phyloP scores from a whole-genome alignment of 2,888 invertebrate species.

The Ornithoptera priamus region DNA sequence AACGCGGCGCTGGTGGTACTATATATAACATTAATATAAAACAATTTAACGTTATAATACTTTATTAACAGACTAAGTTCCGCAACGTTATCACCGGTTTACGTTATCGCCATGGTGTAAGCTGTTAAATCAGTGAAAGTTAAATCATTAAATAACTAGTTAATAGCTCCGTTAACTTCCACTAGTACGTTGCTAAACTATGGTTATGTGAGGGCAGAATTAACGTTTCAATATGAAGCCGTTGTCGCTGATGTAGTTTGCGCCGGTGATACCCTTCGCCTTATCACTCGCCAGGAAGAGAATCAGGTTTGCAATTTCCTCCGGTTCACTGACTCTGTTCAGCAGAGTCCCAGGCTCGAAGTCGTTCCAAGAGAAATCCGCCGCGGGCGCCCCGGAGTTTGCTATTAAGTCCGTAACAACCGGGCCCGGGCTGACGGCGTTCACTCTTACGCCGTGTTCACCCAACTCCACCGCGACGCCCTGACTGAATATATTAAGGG shows the following conservation, averaged over 20 bases:
- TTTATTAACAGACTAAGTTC: too few relatives aligned
- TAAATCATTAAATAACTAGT: too few relatives aligned
- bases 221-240: constrained; percentile 28
- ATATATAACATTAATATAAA: too few relatives aligned
- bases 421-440: constrained; percentile 87
- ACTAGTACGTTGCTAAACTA: too few relatives aligned
- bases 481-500: constrained; percentile 85
- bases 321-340: constrained; percentile 31
- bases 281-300: constrained; percentile 41
- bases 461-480: constrained; percentile 84
- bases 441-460: constrained; percentile 81
- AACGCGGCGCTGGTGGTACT: too few relatives aligned
- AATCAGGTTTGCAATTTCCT: constrained; percentile 40
- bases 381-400: constrained; percentile 54
- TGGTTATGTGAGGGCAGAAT: not conserved
- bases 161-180: too few relatives aligned
- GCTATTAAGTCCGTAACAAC: constrained; percentile 59
- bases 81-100: too few relatives aligned
- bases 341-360: constrained; percentile 9
- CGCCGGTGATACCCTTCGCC: constrained; percentile 40
- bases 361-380: not conserved
- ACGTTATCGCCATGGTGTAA: too few relatives aligned
- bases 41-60: too few relatives aligned
- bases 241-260: constrained; percentile 36
- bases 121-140: too few relatives aligned